phyloP scores from a whole-genome alignment of 2,888 invertebrate species.

The Diadromus collaris region DNA sequence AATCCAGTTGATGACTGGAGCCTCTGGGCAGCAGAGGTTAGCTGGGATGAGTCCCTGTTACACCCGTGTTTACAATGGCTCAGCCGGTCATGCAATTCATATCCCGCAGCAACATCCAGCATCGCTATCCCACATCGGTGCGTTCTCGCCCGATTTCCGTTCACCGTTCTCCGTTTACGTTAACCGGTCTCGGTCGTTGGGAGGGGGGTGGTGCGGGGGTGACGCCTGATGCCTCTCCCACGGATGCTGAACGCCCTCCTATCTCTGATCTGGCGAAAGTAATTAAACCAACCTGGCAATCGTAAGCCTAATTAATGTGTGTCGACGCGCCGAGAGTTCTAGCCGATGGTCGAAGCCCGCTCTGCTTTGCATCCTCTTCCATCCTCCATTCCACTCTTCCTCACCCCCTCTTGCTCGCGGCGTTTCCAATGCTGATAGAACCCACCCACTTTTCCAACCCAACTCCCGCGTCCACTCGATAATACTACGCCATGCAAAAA shows the following conservation, averaged over 20 bases:
- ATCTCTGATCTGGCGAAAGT: slow-evolving; percentile 77
- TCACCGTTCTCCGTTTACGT: slow-evolving; percentile 28
- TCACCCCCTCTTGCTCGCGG: neutral
- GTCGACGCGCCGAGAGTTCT: slow-evolving; percentile 69
- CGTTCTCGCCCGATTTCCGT: slow-evolving; percentile 47
- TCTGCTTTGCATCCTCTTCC: neutral
- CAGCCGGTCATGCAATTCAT: slow-evolving; percentile 75
- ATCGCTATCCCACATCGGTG: slow-evolving; percentile 45
- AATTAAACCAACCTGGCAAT: slow-evolving; percentile 77
- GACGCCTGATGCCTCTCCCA: slow-evolving; percentile 23
- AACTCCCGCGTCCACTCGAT: slow-evolving; percentile 61
- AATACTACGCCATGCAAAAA: slow-evolving; percentile 56
- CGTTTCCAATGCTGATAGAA: slow-evolving; percentile 18
- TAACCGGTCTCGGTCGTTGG: too few species aligned
- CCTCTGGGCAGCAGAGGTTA: slow-evolving; percentile 65
- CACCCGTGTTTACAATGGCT: slow-evolving; percentile 78
- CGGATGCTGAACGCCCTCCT: slow-evolving; percentile 50
- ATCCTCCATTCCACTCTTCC: neutral
- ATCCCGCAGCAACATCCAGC: slow-evolving; percentile 65
- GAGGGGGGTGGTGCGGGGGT: too few species aligned
- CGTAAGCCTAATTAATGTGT: slow-evolving; percentile 79
- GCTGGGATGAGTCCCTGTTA: slow-evolving; percentile 76
- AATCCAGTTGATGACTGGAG: slow-evolving; percentile 41
- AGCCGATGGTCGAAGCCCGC: slow-evolving; percentile 27
- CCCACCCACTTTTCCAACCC: slow-evolving; percentile 37